Evolutionary conservation across 2,797 vertebrate genomes (phyloP), one percentile per base, ranked within the genome.

Genomic region (Fistularia commersonii): DNA sequence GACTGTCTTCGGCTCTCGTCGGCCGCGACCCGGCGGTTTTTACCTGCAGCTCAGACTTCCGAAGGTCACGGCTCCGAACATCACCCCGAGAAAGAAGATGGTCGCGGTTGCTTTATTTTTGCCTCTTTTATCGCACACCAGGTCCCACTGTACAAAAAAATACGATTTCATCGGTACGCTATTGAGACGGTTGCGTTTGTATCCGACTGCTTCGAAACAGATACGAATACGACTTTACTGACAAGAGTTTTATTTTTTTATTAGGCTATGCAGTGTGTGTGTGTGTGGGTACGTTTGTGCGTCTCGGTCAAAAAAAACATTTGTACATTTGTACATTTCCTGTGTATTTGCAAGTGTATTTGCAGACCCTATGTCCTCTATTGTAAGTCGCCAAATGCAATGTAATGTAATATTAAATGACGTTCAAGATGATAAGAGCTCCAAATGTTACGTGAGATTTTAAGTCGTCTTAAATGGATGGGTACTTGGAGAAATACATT

Each of bases 31-130:
- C n/a, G n/a, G n/a, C n/a, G n/a, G n/a, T n/a, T n/a, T n/a, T 41
- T 74, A 91, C 90, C 83, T 90, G 83, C 89, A 88, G 46, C 86
- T 89, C 14, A 91, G 61, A 76, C 65, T 81, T 37, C 90, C 90
- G 66, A 90, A 89, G 6, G 69, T 10, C 7, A 87, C 7, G 0
- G 88, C 86, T 67, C 90, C 90, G 50, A 89, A 66, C 90, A 91
- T 91, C 43, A 90, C 89, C n/a, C 90, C 89, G 35, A 79, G 3
- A 48, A 91, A 91, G 70, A 91, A 91, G 57, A 90, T 87, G 12
- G 86, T 89, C 3, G 82, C 74, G 1, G 84, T 86, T 8, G 72
- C 80, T 81, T 87, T 89, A 74, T 86, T 89, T 74, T 85, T 71
- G 6, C 82, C 75, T 72, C 62, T 82, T 44, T 40, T 70, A 3